phyloP scores from a whole-genome alignment of 53 echinoderm and acorn worm genomes.

The Apostichopus leukothele region DNA sequence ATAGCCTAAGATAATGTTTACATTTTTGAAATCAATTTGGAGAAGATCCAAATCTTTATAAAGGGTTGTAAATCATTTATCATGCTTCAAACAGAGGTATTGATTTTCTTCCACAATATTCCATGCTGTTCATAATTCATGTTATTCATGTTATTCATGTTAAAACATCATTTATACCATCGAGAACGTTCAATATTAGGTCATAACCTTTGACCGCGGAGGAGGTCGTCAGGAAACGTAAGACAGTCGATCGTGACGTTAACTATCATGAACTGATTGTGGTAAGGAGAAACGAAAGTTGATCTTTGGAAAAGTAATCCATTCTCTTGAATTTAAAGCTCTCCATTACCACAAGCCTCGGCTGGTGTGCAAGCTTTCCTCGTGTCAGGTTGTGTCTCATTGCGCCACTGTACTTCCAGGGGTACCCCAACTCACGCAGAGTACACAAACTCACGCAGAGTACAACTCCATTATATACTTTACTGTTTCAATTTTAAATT shows the following conservation, averaged over 20 bases:
- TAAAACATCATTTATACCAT: background rate
- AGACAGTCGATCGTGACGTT: background rate
- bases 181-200: background rate
- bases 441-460: background rate
- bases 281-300: background rate
- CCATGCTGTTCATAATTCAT: background rate
- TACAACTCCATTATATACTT: too few species aligned
- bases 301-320: background rate
- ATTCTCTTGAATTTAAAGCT: too few species aligned
- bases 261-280: background rate
- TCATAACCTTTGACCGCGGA: background rate
- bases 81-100: too few species aligned
- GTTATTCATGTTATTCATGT: background rate
- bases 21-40: too few species aligned
- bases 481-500: too few species aligned
- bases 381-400: too few species aligned
- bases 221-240: constrained; percentile 1
- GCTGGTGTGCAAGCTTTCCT: too few species aligned
- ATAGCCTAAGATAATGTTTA: too few species aligned
- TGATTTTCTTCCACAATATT: too few species aligned
- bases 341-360: too few species aligned
- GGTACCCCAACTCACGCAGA: background rate
- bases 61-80: too few species aligned
- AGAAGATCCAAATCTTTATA: too few species aligned
- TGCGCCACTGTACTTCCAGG: background rate